Evolutionary conservation across 2,888 invertebrate genomes (phyloP).

Genomic region (Tachina fera): DNA sequence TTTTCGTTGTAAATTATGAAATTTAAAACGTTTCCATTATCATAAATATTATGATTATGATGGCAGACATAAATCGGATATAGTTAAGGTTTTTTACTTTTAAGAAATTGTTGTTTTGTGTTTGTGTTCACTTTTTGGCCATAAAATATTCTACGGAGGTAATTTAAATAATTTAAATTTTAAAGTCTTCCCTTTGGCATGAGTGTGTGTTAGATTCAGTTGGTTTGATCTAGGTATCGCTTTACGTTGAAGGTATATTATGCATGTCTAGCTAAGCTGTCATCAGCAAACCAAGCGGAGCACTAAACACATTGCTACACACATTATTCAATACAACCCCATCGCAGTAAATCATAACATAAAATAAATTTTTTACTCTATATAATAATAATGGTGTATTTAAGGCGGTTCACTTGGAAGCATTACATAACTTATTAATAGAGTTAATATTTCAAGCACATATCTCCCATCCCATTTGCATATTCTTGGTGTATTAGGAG

Average conservation of each 20-base stretch:
- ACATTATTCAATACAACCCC: background rate
- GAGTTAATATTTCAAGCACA: too few relatives aligned
- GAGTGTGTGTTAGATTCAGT: background rate
- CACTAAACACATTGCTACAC: constrained; percentile 12
- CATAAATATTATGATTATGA: constrained; percentile 29
- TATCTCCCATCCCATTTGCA: too few relatives aligned
- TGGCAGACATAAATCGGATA: constrained; percentile 43
- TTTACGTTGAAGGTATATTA: background rate
- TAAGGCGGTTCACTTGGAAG: background rate
- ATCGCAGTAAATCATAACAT: background rate
- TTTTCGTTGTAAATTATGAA: constrained; percentile 12
- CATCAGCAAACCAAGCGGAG: constrained; percentile 42
- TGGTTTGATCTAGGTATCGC: background rate
- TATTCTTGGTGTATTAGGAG: too few relatives aligned
- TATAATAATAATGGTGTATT: background rate
- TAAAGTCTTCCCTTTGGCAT: background rate
- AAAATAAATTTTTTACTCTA: background rate
- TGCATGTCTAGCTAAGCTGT: constrained; percentile 46
- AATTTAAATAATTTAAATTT: constrained; percentile 38
- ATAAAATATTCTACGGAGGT: background rate
- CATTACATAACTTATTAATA: too few relatives aligned
- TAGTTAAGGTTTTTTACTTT: background rate
- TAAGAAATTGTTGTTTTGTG: constrained; percentile 1
- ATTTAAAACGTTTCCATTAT: constrained; percentile 18
- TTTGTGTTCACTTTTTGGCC: background rate